phyloP scores from a whole-genome alignment of 37 sponge, comb jelly and placozoan genomes.

The Ephydatia muelleri region DNA sequence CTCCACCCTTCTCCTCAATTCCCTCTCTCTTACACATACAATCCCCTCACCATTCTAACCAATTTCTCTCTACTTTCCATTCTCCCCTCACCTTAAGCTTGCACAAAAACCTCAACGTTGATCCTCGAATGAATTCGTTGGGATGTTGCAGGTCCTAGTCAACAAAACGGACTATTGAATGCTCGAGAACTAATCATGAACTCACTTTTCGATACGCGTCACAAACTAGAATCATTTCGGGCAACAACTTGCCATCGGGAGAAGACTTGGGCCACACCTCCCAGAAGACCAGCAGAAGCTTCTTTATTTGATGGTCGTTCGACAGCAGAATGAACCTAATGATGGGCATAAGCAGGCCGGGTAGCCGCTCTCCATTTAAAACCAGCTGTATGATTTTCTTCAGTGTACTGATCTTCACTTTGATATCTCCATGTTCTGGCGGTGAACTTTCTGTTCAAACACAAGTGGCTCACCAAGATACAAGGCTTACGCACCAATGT shows the following conservation, averaged over 20 bases:
- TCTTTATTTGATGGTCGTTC: constrained; percentile 96
- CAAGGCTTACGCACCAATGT: constrained; percentile 33
- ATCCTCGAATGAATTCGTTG: constrained; percentile 97
- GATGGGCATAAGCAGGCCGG: constrained; percentile 94
- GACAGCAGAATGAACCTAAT: constrained; percentile 92
- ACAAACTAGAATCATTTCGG: constrained; percentile 99
- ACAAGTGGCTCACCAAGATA: constrained; percentile 36
- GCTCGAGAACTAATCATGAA: background rate
- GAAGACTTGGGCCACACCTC: constrained; percentile 98
- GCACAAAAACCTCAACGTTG: constrained; percentile 96
- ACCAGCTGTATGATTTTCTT: constrained; percentile 95
- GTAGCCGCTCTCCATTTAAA: constrained; percentile 92
- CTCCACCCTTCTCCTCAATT: background rate
- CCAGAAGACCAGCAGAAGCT: constrained; percentile 94
- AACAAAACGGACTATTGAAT: background rate
- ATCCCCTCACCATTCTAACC: background rate
- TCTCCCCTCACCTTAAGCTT: constrained; percentile 68
- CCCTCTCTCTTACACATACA: too few species aligned
- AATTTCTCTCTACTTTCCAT: background rate
- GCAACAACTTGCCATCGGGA: constrained; percentile 94
- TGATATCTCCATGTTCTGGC: constrained; percentile 77
- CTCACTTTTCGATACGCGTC: constrained; percentile 94
- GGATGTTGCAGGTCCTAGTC: constrained; percentile 96
- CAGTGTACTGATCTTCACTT: constrained; percentile 73
- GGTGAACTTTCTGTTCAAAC: background rate